Conservation (phyloP, 2,113 vertebrate genomes). For the Hypomesus transpacificus region DNA sequence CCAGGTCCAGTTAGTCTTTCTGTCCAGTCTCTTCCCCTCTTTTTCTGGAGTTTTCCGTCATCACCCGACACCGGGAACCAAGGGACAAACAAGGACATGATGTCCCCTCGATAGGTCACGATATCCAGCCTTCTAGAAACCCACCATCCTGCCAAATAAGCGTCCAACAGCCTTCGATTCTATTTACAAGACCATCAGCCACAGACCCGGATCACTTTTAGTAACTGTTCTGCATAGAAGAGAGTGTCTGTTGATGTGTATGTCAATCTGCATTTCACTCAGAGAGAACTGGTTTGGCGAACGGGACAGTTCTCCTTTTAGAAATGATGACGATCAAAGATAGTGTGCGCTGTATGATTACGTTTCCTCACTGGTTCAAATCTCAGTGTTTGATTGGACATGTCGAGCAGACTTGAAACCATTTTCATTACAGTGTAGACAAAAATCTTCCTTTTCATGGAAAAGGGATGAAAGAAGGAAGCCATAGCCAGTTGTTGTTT, state of each 20-base stretch:
- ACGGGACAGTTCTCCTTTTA: constrained; percentile 55
- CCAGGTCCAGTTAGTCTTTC: too few species aligned
- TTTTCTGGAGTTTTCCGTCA: not conserved
- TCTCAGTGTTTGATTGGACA: constrained; percentile 68
- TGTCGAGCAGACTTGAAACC: constrained; percentile 44
- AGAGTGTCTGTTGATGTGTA: constrained; percentile 63
- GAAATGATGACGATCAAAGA: constrained; percentile 63
- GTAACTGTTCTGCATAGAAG: constrained; percentile 59
- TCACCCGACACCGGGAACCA: constrained; percentile 15
- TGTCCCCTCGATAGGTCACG: constrained; percentile 32
- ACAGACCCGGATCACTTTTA: constrained; percentile 58
- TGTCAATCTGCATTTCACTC: constrained; percentile 65
- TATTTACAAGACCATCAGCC: constrained; percentile 64
- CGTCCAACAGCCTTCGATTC: constrained; percentile 52
- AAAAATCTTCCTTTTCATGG: constrained; percentile 58
- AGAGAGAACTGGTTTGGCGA: constrained; percentile 64
- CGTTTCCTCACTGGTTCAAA: constrained; percentile 63
- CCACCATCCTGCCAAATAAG: constrained; percentile 47
- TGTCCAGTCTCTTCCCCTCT: too few species aligned
- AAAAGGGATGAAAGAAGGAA: constrained; percentile 46
- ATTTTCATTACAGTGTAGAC: constrained; percentile 60
- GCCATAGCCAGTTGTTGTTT: constrained; percentile 58
- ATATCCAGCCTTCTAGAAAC: constrained; percentile 40
- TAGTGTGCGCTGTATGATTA: constrained; percentile 60
- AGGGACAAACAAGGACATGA: constrained; percentile 49